Percentiles rank a stretch among this genome's conserved stretches.
phyloP scores from a whole-genome alignment of 2,797 vertebrate species.

The Zenarchopterus dispar region DNA sequence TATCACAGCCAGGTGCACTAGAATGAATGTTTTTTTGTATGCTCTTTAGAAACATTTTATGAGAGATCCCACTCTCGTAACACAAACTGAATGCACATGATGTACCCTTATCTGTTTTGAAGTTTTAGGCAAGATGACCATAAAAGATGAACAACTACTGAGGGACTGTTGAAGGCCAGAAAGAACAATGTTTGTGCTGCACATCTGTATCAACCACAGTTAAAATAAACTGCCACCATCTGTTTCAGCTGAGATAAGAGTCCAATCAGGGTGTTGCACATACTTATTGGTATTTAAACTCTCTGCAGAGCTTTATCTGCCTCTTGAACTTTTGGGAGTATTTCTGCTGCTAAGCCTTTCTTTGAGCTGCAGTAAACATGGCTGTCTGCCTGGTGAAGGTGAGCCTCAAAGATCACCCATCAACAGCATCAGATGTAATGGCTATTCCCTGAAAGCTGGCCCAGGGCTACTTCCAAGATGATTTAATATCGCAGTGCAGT shows the following conservation, averaged over 20 bases:
- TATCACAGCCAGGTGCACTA: neutral
- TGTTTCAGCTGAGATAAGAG: constrained; percentile 77
- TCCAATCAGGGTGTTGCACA: constrained; percentile 70
- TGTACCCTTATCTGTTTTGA: too few relatives aligned
- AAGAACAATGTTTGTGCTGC: constrained; percentile 16
- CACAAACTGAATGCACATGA: too few relatives aligned
- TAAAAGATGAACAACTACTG: neutral
- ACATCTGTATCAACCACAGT: constrained; percentile 46
- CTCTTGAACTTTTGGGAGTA: constrained; percentile 72
- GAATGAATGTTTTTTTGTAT: neutral
- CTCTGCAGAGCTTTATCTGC: constrained; percentile 56
- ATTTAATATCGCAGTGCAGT: neutral
- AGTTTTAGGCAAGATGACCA: neutral
- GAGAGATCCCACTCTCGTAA: too few relatives aligned
- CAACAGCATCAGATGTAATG: constrained; percentile 28
- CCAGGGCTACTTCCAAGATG: constrained; percentile 2
- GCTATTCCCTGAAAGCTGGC: constrained; percentile 29
- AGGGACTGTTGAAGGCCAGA: constrained; percentile 10
- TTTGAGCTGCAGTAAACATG: constrained; percentile 38
- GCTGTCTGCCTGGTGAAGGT: constrained; percentile 38
- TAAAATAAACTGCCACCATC: constrained; percentile 75
- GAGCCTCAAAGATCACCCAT: constrained; percentile 33
- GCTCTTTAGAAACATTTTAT: too few relatives aligned
- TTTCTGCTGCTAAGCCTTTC: constrained; percentile 59
- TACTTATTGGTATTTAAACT: constrained; percentile 73